phyloP scores from a whole-genome alignment of 2,888 invertebrate species.

The Cryptocephalus primarius region DNA sequence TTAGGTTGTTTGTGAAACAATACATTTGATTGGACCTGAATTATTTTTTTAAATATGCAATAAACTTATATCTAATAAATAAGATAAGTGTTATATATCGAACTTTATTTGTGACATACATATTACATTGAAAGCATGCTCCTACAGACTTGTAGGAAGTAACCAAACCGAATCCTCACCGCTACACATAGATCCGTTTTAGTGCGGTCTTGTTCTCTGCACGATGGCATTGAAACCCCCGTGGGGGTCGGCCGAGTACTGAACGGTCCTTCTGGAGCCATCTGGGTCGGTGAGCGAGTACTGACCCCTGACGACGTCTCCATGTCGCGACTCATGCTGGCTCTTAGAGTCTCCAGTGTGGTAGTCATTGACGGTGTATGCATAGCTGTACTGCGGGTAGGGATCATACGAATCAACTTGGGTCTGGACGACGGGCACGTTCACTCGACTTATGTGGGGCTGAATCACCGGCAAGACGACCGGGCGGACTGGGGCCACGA shows the following conservation, averaged over 20 bases:
- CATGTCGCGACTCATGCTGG: constrained; percentile 31
- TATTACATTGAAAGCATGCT: too few relatives aligned
- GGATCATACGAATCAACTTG: constrained; percentile 32
- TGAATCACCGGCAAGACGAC: constrained; percentile 6
- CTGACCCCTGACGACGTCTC: constrained; percentile 31
- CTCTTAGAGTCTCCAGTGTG: constrained; percentile 34
- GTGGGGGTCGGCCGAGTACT: constrained; percentile 30
- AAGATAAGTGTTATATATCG: too few relatives aligned
- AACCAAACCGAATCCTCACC: too few relatives aligned
- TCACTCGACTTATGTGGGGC: constrained; percentile 10
- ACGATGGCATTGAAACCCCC: constrained; percentile 33
- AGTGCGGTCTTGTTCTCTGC: constrained; percentile 21
- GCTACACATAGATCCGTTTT: too few relatives aligned
- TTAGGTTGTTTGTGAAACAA: too few relatives aligned
- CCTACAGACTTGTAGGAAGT: too few relatives aligned
- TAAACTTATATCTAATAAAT: too few relatives aligned
- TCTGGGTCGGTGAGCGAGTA: constrained; percentile 34
- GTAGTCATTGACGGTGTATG: constrained; percentile 33
- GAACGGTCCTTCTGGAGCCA: constrained; percentile 31
- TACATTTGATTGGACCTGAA: too few relatives aligned
- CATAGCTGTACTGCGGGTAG: constrained; percentile 31
- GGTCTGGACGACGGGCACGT: constrained; percentile 22
- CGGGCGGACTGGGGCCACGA: constrained; percentile 9
- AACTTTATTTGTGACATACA: too few relatives aligned
- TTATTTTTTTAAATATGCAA: too few relatives aligned